A percentile compares a stretch with the other conserved stretches of the same genome.
phyloP scores from a whole-genome alignment of 2,888 invertebrate genomes.

The Incurvaria masculella region DNA sequence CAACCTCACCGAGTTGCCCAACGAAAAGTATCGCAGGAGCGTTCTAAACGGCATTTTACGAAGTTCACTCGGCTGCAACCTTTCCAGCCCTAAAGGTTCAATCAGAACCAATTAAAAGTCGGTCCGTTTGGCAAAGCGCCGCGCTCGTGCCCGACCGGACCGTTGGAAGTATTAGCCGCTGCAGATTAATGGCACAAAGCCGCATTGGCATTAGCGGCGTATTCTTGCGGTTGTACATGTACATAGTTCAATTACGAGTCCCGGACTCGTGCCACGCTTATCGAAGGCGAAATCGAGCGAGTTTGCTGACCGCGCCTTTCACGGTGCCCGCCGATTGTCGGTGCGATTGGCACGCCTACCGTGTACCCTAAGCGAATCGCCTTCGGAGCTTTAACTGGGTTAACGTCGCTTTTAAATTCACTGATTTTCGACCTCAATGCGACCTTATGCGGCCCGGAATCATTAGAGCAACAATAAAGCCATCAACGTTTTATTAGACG shows the following conservation, averaged over 20 bases:
- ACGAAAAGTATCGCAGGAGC: neutral
- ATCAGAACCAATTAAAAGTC: constrained; percentile 34
- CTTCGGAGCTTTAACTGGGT: neutral
- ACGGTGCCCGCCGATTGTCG: constrained; percentile 23
- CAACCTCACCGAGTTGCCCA: neutral
- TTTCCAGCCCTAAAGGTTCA: constrained; percentile 15
- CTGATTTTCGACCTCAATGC: too few relatives aligned
- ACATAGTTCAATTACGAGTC: neutral
- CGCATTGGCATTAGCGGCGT: neutral
- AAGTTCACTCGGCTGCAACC: neutral
- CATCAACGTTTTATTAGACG: too few relatives aligned
- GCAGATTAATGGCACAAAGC: neutral
- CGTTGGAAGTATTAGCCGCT: constrained; percentile 1
- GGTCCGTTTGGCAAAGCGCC: constrained; percentile 22
- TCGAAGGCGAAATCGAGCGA: constrained; percentile 36
- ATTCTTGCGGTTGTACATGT: neutral
- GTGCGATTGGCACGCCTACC: constrained; percentile 25
- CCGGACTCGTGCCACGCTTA: constrained; percentile 25
- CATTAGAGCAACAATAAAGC: too few relatives aligned
- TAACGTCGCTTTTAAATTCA: neutral
- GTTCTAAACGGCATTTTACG: neutral
- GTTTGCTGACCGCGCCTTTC: constrained; percentile 38
- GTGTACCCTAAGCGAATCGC: constrained; percentile 21
- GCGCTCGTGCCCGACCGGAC: constrained; percentile 15
- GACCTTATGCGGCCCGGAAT: too few relatives aligned